Base-by-base conservation (phyloP, 2,797 vertebrate genomes). In the Myripristis jacobus region DNA sequence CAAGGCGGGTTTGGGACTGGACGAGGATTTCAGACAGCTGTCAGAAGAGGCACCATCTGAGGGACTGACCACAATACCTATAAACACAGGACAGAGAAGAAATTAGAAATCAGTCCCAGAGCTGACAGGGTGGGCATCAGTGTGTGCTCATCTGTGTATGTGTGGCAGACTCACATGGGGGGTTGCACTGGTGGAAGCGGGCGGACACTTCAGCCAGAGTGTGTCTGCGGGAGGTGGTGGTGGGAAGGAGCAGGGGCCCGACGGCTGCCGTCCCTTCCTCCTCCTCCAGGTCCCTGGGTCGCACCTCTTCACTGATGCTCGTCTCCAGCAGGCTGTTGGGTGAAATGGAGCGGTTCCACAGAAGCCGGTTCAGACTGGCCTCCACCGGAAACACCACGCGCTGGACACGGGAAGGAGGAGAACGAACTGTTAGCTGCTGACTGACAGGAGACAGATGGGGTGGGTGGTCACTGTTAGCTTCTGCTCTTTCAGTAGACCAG, bases 31-130 rank as follows among this genome's bases (percentile, higher is more conserved):
- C 81, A 97, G 94, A 74, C 97, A 99, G 93, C 97, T 95, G 91
- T 98, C 97, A 6, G 97, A 99, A 27, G 94, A 97, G 80, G 96
- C 94, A 47, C 95, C 96, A 5, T 98, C 97, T 0, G 96, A 95
- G 25, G 96, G 94, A 70, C 94, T 95, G 52, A 96, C 89, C 62
- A 97, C 92, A 29, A 97, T 96, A 77, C 96, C 97, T 98, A 70
- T 27, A 58, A 16, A 60, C 21, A 81, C 21, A 66, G 60, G 34
- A 70, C 19, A 51, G 15, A 24, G 47, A 34, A 24, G 38, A 54
- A 34, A 46, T 75, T 29, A 64, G 48, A 56, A 52, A 11, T 8
- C 19, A 27, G 51, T 25, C 7, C 63, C 29, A 16, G 0, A 10
- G 18, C 18, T 25, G n/a, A 41, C 18, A 36, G 55, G 21, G 12